Percentiles rank a stretch among this genome's conserved stretches.
Conservation (phyloP, 1,140 invertebrate species). For the Amphibalanus amphitrite region DNA sequence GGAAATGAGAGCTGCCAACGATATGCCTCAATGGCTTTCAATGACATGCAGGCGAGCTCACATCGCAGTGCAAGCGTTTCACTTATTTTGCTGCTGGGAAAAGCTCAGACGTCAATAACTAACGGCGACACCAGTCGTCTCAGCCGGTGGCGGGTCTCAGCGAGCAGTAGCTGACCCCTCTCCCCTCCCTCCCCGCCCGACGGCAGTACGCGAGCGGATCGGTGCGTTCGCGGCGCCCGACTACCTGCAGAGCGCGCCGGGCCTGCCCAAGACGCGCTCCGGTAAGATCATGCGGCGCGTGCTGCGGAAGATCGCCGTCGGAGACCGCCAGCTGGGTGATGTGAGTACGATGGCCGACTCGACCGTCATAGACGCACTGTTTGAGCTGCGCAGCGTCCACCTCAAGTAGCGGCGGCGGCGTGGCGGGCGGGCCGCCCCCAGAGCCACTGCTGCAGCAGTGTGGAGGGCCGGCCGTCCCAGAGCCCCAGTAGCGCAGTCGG, state of each 20-base stretch:
- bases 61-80: too few relatives aligned
- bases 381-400: constrained; percentile 38
- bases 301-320: constrained; percentile 76
- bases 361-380: constrained; percentile 29
- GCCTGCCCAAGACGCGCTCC: constrained; percentile 95
- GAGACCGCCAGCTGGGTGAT: constrained; percentile 76
- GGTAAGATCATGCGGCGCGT: constrained; percentile 91
- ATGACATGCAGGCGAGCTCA: too few relatives aligned
- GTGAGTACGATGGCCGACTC: constrained; percentile 54
- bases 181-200: too few relatives aligned
- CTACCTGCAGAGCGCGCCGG: constrained; percentile 75
- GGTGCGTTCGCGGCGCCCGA: constrained; percentile 94
- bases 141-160: too few relatives aligned
- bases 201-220: constrained; percentile 67
- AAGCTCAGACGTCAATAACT: too few relatives aligned
- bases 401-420: constrained; percentile 44
- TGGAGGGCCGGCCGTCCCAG: too few relatives aligned
- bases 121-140: too few relatives aligned
- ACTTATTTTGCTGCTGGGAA: too few relatives aligned
- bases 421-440: constrained; percentile 56
- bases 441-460: constrained; percentile 55
- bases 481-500: too few relatives aligned
- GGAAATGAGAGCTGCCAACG: too few relatives aligned
- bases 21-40: too few relatives aligned
- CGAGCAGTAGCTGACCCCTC: too few relatives aligned